These are phyloP conservation scores for Meteorus sp. DNA, from an alignment of 1,140 invertebrate genomes.

Conservation along the genomic window DNA sequence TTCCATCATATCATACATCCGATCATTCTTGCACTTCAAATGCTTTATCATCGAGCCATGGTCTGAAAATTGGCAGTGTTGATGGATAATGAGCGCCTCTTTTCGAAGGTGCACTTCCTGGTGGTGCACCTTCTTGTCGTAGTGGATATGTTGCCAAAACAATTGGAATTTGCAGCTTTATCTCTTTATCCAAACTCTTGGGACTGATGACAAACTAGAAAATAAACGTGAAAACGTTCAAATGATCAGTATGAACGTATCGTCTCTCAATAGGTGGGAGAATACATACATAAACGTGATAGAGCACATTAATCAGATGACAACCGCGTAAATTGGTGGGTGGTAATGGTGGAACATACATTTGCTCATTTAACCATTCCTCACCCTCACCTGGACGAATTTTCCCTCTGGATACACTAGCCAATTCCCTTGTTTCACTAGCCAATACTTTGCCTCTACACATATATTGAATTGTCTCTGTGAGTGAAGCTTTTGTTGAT, in stretches of 20 bases:
- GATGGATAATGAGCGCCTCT: conserved; percentile 86
- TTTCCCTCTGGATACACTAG: conserved; percentile 79
- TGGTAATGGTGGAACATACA: conserved; percentile 91
- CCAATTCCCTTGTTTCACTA: conserved; percentile 84
- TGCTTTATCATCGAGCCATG: conserved; percentile 81
- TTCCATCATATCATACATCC: no score
- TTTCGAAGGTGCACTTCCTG: conserved; percentile 67
- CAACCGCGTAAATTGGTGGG: conserved; percentile 95
- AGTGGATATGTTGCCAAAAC: conserved; percentile 92
- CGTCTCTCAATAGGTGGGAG: background rate
- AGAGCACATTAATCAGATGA: conserved; percentile 91
- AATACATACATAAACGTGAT: conserved; percentile 89
- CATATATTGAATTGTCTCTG: conserved; percentile 86
- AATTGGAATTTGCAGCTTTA: conserved; percentile 90
- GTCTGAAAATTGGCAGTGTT: conserved; percentile 88
- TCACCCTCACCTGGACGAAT: conserved; percentile 79
- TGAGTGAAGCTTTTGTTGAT: conserved; percentile 57
- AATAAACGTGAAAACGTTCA: conserved; percentile 34
- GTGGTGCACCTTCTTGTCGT: conserved; percentile 64
- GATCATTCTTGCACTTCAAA: conserved; percentile 56
- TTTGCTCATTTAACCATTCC: conserved; percentile 87
- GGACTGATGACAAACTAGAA: conserved; percentile 87
- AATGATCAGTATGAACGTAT: no score
- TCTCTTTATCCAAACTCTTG: conserved; percentile 87
- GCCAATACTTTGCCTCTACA: conserved; percentile 84